phyloP scores from a whole-genome alignment of 2,113 vertebrate genomes.

The Amia ocellicauda region DNA sequence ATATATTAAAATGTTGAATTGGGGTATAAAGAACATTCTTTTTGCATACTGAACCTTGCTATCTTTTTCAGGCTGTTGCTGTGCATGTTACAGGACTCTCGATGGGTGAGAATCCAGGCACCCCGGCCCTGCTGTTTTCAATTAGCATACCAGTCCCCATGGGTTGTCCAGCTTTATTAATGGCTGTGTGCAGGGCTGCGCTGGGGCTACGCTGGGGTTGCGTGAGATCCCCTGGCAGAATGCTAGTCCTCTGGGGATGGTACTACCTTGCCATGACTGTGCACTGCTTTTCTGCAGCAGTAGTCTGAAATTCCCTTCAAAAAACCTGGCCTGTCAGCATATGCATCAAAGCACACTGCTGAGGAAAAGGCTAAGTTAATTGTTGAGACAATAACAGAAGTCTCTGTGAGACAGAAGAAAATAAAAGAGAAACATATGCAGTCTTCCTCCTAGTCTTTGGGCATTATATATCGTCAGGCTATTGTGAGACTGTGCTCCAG shows the following conservation, averaged over 20 bases:
- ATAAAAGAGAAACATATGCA: too few relatives aligned
- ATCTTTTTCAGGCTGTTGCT: conserved; percentile 52
- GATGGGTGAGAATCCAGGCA: conserved; percentile 50
- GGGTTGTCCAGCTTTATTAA: conserved; percentile 60
- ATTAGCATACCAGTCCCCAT: conserved; percentile 67
- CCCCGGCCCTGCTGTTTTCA: conserved; percentile 66
- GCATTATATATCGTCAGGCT: too few relatives aligned
- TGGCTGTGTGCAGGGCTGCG: conserved; percentile 41
- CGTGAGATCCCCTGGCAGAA: too few relatives aligned
- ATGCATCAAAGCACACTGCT: background rate
- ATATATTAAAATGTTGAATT: conserved; percentile 46
- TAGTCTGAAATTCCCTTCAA: background rate
- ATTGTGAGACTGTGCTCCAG: too few relatives aligned
- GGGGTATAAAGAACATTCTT: conserved; percentile 48
- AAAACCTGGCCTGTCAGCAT: background rate
- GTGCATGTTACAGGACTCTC: conserved; percentile 33
- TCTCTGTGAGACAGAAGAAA: background rate
- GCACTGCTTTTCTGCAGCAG: background rate
- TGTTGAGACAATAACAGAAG: conserved; percentile 22
- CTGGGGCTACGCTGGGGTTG: conserved; percentile 23
- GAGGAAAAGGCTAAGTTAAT: conserved; percentile 15
- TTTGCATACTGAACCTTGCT: conserved; percentile 44
- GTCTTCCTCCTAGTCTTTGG: too few relatives aligned
- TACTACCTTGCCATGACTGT: conserved; percentile 13
- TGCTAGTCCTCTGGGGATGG: background rate